Base-by-base conservation (phyloP, 2,888 invertebrate species). In the Lomographa bimaculata region DNA sequence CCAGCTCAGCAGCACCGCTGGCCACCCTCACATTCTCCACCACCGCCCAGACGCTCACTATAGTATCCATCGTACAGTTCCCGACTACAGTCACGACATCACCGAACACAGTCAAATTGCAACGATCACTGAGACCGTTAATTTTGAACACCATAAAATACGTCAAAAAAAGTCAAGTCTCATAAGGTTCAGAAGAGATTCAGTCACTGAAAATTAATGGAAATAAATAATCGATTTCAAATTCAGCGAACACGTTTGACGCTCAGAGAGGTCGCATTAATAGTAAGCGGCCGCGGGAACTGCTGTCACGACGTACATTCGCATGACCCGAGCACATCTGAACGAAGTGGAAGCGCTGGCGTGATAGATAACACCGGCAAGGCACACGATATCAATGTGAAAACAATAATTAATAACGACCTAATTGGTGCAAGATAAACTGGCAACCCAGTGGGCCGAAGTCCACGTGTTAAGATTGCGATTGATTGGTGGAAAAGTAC, bases 1-100 rank as follows among this genome's bases (percentile, higher is more conserved):
- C 90, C 54, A 91, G 76, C 71, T 92, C 92, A 24, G 91, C 90
- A 40, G 91, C 87, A 3, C 91, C 91, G 65, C 90, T 90, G 78
- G 91, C 91, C 70, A 86, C 84, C 62, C 86, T 60, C 46, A 85
- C 81, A 28, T 86, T 78, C 64, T 89, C 87, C 70, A 87, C 85
- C 71, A 85, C 78, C 47, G 81, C 71, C 89, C 89, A 89, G 52
- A 89, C 76, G 60, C 79, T 82, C 42, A 82, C 73, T 77, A 87
- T 83, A 37, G 83, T 77, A 62, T 87, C 89, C 87, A 89, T 86
- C 42, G 71, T 63, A 54, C 63, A 67, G 54, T 74, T 66, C 41
- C 50, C 57, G 48, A 57, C 67, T 41, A 38, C 46, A 27, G 56
- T 53, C 65, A 74, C 79, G 75, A 84, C 87, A 85, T 85, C 80